These are phyloP conservation scores for Halictus quadricinctus DNA, from an alignment of 2,888 invertebrate genomes.

Conservation along the genomic window DNA sequence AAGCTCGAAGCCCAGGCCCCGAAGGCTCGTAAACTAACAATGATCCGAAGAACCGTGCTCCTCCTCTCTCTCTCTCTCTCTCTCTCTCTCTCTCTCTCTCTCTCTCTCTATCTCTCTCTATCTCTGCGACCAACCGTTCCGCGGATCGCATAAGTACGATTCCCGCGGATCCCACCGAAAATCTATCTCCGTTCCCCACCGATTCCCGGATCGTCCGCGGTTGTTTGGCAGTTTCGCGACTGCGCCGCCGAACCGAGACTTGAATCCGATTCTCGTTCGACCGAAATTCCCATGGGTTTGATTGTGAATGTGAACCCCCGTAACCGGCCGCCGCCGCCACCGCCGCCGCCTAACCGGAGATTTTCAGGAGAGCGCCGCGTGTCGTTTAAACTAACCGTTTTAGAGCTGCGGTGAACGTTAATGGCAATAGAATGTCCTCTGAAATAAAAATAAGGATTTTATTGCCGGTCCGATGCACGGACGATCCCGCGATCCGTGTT, in stretches of 20 bases:
- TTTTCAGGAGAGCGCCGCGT: not conserved
- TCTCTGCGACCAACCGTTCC: not conserved
- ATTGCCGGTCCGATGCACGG: not conserved
- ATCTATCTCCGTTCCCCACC: conserved; percentile 4
- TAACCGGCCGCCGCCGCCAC: not conserved
- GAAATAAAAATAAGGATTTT: conserved; percentile 7
- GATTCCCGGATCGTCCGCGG: conserved; percentile 12
- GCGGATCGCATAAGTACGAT: conserved; percentile 10
- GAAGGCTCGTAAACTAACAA: conserved; percentile 52
- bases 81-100: not conserved
- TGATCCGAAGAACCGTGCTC: conserved; percentile 15
- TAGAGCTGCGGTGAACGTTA: conserved; percentile 13
- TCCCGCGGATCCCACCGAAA: conserved; percentile 11
- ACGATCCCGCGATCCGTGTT: not conserved
- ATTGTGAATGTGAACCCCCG: not conserved
- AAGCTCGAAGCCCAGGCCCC: not conserved
- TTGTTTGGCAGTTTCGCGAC: conserved; percentile 14
- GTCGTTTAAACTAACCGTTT: conserved; percentile 9
- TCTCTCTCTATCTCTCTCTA: not conserved
- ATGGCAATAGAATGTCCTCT: not conserved
- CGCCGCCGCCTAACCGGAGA: not conserved
- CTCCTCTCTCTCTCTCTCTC: not conserved
- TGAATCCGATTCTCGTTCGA: conserved; percentile 4
- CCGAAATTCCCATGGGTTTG: not conserved
- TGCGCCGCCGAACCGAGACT: not conserved